Conservation (phyloP, 2,888 invertebrate genomes). For the Thumatha senex region DNA sequence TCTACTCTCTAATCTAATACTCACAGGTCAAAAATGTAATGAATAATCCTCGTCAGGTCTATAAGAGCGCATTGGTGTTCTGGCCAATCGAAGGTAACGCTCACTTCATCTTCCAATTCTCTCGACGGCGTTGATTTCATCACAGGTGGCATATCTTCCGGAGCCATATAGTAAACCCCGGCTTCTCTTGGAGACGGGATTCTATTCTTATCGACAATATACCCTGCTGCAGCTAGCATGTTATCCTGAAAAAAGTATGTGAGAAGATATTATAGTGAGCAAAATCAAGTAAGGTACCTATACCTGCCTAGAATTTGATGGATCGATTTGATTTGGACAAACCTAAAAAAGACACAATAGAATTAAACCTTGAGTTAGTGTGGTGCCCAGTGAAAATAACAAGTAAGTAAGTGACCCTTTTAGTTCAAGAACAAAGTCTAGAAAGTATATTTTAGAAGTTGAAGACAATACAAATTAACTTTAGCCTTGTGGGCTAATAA, state of each 20-base stretch:
- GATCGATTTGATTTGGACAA: too few species aligned
- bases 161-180: conserved; percentile 53
- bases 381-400: too few species aligned
- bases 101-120: background rate
- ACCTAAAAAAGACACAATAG: too few species aligned
- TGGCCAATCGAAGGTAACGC: conserved; percentile 46
- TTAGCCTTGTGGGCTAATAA: too few species aligned
- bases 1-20: conserved; percentile 23
- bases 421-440: too few species aligned
- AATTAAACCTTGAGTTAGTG: too few species aligned
- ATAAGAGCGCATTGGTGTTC: conserved; percentile 58
- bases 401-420: too few species aligned
- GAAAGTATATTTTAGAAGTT: too few species aligned
- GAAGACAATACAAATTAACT: too few species aligned
- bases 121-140: background rate
- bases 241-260: conserved; percentile 54
- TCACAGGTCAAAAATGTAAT: conserved; percentile 76
- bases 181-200: conserved; percentile 57
- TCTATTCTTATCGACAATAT: conserved; percentile 43
- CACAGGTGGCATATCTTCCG: conserved; percentile 30
- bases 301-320: too few species aligned
- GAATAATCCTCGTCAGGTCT: conserved; percentile 67
- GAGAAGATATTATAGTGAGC: background rate
- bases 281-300: too few species aligned
- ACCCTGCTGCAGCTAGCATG: conserved; percentile 63